phyloP scores from a whole-genome alignment of 2,113 vertebrate species.

The Spermophilus dauricus region DNA sequence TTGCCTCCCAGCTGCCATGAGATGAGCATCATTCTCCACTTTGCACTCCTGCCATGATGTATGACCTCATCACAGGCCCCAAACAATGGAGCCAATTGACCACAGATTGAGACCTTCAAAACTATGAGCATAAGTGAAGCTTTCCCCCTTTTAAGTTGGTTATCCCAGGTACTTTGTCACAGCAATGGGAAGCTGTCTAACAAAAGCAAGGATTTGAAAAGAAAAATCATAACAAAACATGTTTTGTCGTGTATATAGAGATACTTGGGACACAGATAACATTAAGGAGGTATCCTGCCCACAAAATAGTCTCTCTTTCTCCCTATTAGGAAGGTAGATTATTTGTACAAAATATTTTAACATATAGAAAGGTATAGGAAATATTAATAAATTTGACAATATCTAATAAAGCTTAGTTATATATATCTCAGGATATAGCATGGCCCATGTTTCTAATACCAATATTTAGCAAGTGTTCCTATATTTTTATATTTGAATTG shows the following conservation, averaged over 20 bases:
- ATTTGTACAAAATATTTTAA: conserved; percentile 25
- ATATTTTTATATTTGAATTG: not conserved
- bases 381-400: not conserved
- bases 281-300: not conserved
- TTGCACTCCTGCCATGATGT: too few species aligned
- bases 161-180: not conserved
- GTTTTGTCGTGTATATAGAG: not conserved
- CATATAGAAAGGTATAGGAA: not conserved
- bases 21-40: not conserved
- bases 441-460: not conserved
- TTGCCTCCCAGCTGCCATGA: not conserved
- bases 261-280: not conserved
- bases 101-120: not conserved
- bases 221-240: not conserved
- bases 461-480: conserved; percentile 19
- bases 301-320: not conserved
- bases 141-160: not conserved
- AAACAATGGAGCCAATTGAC: not conserved
- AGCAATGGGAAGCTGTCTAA: not conserved
- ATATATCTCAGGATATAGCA: too few species aligned
- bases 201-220: not conserved
- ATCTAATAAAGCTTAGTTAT: too few species aligned
- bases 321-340: conserved; percentile 3
- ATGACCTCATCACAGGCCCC: not conserved
- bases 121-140: not conserved